Conservation (phyloP, 2,113 vertebrate species). For the Morone chrysops region DNA sequence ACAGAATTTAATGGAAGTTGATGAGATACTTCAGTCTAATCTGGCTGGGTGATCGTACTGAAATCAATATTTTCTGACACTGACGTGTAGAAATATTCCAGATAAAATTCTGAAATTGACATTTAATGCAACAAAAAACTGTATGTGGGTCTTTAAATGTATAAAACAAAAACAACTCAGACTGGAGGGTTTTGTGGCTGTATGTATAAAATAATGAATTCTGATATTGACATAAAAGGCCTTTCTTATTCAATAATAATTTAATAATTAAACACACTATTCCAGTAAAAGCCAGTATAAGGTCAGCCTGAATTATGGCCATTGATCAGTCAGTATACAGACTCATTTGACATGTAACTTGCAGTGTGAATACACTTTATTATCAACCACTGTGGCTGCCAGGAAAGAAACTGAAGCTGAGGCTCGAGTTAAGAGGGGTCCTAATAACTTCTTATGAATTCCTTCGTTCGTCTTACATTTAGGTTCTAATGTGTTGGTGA, state of each 20-base stretch:
- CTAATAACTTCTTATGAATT: too few relatives aligned
- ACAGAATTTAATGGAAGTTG: too few relatives aligned
- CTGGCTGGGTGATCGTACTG: too few relatives aligned
- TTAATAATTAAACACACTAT: too few relatives aligned
- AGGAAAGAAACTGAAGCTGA: not conserved
- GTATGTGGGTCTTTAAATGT: too few relatives aligned
- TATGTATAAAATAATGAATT: too few relatives aligned
- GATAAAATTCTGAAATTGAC: not conserved
- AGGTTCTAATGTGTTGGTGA: too few relatives aligned
- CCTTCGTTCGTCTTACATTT: too few relatives aligned
- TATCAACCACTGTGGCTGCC: not conserved
- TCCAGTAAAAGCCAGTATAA: not conserved
- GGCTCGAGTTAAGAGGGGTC: not conserved
- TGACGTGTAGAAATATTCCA: not conserved
- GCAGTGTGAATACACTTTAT: slow-evolving; percentile 13
- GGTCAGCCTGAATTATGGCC: not conserved
- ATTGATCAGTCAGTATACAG: not conserved
- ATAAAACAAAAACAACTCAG: too few relatives aligned
- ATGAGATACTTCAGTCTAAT: too few relatives aligned
- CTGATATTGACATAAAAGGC: too few relatives aligned
- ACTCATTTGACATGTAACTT: not conserved
- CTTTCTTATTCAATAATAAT: not conserved
- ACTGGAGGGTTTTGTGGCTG: too few relatives aligned
- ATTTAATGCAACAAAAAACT: not conserved
- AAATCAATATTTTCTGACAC: not conserved